Conservation (phyloP, 2,797 vertebrate species). For the Sebastiscus tertius region DNA sequence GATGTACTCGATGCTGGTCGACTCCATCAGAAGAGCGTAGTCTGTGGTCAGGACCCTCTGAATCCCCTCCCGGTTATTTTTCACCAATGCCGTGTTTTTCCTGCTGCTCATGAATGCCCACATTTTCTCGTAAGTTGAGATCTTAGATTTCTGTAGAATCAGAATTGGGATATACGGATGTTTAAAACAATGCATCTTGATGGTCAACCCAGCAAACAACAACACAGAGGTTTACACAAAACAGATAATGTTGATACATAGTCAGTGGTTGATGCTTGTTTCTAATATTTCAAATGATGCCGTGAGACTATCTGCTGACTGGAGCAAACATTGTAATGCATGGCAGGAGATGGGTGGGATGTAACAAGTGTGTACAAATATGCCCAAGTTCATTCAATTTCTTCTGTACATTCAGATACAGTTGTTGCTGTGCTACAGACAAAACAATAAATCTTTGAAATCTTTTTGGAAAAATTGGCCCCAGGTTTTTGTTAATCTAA, state of each 20-base stretch:
- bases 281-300: slow-evolving; percentile 16
- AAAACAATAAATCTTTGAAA: slow-evolving; percentile 42
- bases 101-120: slow-evolving; percentile 99
- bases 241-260: neutral
- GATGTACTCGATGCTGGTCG: slow-evolving; percentile 97
- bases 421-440: slow-evolving; percentile 1
- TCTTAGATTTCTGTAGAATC: slow-evolving; percentile 94
- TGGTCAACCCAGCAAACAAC: neutral
- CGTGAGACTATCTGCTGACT: neutral
- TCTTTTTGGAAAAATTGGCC: slow-evolving; percentile 4
- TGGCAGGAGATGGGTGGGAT: slow-evolving; percentile 5
- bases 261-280: neutral
- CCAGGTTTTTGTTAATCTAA: slow-evolving; percentile 10
- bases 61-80: slow-evolving; percentile 95
- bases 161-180: slow-evolving; percentile 2
- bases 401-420: slow-evolving; percentile 38
- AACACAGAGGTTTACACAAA: neutral
- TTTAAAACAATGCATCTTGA: neutral
- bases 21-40: slow-evolving; percentile 98
- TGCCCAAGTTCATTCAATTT: slow-evolving; percentile 37
- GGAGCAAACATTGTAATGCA: slow-evolving; percentile 14
- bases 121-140: slow-evolving; percentile 99
- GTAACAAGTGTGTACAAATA: slow-evolving; percentile 51
- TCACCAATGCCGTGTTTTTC: slow-evolving; percentile 94
- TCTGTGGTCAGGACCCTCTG: slow-evolving; percentile 95